phyloP scores from a whole-genome alignment of 92 coral and sea anemone species.

The Actinostola sp. region DNA sequence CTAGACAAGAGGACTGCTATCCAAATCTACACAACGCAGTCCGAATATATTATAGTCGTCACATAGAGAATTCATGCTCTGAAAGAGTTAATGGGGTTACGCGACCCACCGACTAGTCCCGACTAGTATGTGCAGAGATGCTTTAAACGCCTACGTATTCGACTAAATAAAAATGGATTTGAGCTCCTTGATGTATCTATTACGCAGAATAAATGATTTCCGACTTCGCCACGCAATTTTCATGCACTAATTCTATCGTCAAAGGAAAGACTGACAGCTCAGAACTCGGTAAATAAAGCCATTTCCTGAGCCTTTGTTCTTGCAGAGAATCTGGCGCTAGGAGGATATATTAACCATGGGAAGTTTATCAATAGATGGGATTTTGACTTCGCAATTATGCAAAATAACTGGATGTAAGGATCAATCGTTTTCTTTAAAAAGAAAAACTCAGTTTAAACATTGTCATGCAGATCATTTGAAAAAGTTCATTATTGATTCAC shows the following conservation, averaged over 20 bases:
- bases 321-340: conserved; percentile 47
- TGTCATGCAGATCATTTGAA: not conserved
- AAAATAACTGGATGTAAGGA: conserved; percentile 12
- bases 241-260: conserved; percentile 16
- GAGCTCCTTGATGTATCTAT: not conserved
- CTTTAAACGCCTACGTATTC: not conserved
- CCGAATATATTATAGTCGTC: conserved; percentile 35
- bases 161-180: not conserved
- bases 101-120: conserved; percentile 9
- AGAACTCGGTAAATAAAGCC: conserved; percentile 29
- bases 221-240: conserved; percentile 12
- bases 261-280: conserved; percentile 22
- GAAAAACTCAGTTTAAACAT: not conserved
- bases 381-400: conserved; percentile 23
- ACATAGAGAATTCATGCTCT: not conserved
- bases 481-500: not conserved
- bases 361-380: conserved; percentile 14
- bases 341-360: conserved; percentile 33
- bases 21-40: conserved; percentile 21
- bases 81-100: not conserved
- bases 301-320: conserved; percentile 48
- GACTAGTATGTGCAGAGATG: not conserved
- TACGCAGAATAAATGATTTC: not conserved
- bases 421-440: conserved; percentile 13
- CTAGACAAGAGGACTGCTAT: conserved; percentile 31